A percentile compares a stretch with the other conserved stretches of the same genome.
Conservation (phyloP, 2,113 vertebrate species). For the Trichechus manatus region DNA sequence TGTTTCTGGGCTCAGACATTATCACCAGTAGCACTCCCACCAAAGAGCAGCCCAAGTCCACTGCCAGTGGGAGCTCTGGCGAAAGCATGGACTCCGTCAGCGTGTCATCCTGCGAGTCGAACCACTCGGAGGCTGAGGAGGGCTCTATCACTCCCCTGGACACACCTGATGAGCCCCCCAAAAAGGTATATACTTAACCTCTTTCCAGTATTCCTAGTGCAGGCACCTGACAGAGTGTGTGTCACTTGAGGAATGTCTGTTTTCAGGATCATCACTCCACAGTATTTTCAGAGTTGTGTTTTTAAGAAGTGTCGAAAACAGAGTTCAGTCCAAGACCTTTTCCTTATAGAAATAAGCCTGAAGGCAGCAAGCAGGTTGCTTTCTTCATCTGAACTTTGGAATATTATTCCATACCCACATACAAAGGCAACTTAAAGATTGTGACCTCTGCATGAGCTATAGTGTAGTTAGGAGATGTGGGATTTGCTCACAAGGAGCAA, state of each 20-base stretch:
- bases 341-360: not conserved
- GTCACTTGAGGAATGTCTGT: not conserved
- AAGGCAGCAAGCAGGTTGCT: not conserved
- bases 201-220: fast-evolving
- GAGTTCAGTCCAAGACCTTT: not conserved
- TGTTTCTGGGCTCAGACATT: conserved; percentile 92
- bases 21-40: conserved; percentile 88
- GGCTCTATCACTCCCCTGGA: conserved; percentile 85
- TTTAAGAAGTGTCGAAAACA: not conserved
- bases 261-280: not conserved
- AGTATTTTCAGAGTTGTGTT: not conserved
- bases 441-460: not conserved
- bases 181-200: conserved; percentile 88
- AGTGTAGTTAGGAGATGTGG: not conserved
- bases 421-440: not conserved
- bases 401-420: not conserved
- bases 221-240: fast-evolving
- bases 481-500: not conserved
- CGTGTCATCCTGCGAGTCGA: conserved; percentile 94
- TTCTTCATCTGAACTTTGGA: not conserved
- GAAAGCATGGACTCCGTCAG: conserved; percentile 97
- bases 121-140: conserved; percentile 92
- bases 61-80: conserved; percentile 92
- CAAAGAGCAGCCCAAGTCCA: conserved; percentile 91
- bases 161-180: conserved; percentile 88